phyloP scores from a whole-genome alignment of 2,797 vertebrate genomes.

The Mallotus villosus region DNA sequence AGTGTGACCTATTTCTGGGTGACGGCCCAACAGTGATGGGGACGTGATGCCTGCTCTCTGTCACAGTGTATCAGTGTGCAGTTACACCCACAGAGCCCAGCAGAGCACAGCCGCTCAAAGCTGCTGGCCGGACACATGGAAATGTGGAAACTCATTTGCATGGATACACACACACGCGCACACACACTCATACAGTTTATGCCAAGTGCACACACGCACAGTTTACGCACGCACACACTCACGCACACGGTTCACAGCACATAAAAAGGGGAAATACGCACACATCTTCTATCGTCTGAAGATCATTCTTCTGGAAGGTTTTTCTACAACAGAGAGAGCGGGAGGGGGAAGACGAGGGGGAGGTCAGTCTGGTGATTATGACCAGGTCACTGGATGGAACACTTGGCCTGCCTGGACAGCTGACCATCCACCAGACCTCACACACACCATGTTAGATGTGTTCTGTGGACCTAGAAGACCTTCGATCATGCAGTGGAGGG shows the following conservation, averaged over 20 bases:
- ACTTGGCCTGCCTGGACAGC: too few species aligned
- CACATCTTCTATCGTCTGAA: not conserved
- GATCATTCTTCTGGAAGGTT: not conserved
- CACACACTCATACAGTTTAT: not conserved
- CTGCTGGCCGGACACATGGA: not conserved
- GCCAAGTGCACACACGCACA: not conserved
- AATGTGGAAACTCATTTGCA: not conserved
- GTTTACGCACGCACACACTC: not conserved
- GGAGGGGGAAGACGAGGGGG: too few species aligned
- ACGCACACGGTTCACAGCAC: not conserved
- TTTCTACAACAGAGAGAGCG: not conserved
- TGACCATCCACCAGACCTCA: too few species aligned
- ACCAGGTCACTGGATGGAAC: too few species aligned
- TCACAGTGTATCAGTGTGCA: too few species aligned
- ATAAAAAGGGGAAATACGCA: not conserved
- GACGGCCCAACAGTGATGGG: too few species aligned
- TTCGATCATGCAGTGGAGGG: too few species aligned
- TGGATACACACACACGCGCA: not conserved
- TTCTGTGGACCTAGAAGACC: too few species aligned
- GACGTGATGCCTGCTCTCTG: too few species aligned
- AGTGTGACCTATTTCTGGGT: too few species aligned
- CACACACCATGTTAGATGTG: too few species aligned
- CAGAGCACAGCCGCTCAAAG: not conserved
- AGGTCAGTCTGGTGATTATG: not conserved
- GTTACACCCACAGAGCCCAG: too few species aligned